Base-by-base conservation (phyloP, 2,888 invertebrate genomes). In the Cephus pygmeus region DNA sequence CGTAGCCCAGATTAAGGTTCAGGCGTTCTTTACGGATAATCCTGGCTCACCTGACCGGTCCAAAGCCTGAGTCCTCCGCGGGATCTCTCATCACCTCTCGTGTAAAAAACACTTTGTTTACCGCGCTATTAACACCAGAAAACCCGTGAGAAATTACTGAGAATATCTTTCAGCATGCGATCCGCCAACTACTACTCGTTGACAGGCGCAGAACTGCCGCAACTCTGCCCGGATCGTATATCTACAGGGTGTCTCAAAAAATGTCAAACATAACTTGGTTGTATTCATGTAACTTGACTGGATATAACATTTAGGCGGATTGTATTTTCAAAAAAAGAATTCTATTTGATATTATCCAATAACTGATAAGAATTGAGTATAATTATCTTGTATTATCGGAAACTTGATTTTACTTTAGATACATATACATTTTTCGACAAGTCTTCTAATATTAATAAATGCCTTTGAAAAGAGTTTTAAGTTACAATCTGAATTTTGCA, bases 21-120 rank as follows among this genome's bases (percentile, higher is more conserved):
- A 81, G 75, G 75, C 75, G 79, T 81, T 81, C 78, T 80, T 81
- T 79, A 74, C 75, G 77, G 73, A 73, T 35, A 73, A 30, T n/a
- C 79, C 73, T 75, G 73, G 83, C 87, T 89, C 86, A 89, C 88
- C 87, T 87, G 85, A 87, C 85, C 81, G 83, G 81, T 86, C 86
- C 86, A 85, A 84, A 84, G 85, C 81, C 80, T 83, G 81, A 82
- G 79, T 83, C 80, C 81, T 77, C 78, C 73, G 76, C 77, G 76
- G 76, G 35, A 79, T 79, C 78, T 83, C 81, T 83, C 88, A 88
- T 88, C 85, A 83, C 86, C 83, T 82, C 81, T 71, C 30, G 71
- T 30, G 6, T 34, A 30, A 56, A 56, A 56, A 23, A 56, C 56
- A 9, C 23, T 23, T 56, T 30, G 30, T 71, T 71, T 30, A 23